Evolutionary conservation across 1,140 invertebrate genomes (phyloP).

Genomic region (Megalopta genalis): DNA sequence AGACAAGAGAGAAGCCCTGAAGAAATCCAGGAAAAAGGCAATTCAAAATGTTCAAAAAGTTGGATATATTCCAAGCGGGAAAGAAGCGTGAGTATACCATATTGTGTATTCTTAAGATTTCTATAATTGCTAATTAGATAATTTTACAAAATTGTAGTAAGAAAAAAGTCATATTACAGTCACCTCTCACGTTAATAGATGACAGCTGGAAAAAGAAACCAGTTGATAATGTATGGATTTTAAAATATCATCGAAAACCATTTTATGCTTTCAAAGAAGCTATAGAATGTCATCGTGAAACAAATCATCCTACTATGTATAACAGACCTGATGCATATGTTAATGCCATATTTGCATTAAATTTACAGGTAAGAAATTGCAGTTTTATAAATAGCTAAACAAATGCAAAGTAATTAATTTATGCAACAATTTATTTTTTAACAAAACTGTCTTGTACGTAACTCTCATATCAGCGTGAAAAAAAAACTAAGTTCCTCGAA

Average conservation of each 20-base stretch:
- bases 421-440: neutral
- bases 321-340: conserved; percentile 85
- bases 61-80: conserved; percentile 83
- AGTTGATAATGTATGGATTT: conserved; percentile 85
- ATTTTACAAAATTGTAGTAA: conserved; percentile 15
- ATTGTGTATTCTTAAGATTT: neutral
- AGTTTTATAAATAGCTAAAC: conserved; percentile 5
- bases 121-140: conserved; percentile 26
- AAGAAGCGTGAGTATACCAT: conserved; percentile 62
- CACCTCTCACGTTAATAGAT: neutral
- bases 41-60: conserved; percentile 86
- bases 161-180: rapidly evolving
- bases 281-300: conserved; percentile 86
- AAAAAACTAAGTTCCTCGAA: conserved; percentile 83
- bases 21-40: conserved; percentile 85
- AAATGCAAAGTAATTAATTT: conserved; percentile 1
- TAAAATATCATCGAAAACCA: conserved; percentile 82
- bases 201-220: neutral
- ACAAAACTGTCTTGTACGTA: neutral
- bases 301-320: conserved; percentile 88
- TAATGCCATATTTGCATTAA: conserved; percentile 85
- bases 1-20: no score
- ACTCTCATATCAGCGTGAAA: conserved; percentile 58
- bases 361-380: conserved; percentile 82
- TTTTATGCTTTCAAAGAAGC: conserved; percentile 86